These are phyloP conservation scores for Dryas iulia DNA, from an alignment of 1,140 invertebrate species.

Conservation along the genomic window DNA sequence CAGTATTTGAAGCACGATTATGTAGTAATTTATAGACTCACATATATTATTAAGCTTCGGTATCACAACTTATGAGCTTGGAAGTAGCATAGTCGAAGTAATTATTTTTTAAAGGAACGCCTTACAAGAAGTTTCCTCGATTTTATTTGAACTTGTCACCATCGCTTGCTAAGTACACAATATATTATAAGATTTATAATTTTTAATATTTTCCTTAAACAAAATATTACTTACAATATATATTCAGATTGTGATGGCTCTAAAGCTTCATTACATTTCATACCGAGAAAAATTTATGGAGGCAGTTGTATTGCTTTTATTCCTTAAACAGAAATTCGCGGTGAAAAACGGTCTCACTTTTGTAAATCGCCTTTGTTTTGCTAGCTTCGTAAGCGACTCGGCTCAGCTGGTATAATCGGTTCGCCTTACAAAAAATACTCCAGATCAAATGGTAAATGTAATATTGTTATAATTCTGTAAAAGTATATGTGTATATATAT, in stretches of 20 bases:
- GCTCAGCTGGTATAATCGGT: constrained; percentile 5
- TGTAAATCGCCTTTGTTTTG: constrained; percentile 36
- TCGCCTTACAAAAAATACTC: not conserved
- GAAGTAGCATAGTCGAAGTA: no score
- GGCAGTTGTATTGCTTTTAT: constrained; percentile 25
- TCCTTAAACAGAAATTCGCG: constrained; percentile 19
- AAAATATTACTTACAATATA: not conserved
- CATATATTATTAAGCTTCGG: no score
- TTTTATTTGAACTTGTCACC: no score
- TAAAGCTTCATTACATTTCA: not conserved
- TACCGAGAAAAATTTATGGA: constrained; percentile 19
- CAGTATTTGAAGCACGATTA: no score
- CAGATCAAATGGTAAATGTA: not conserved
- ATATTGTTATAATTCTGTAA: not conserved
- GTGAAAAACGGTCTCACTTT: constrained; percentile 42
- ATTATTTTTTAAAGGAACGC: no score
- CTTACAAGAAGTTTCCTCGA: no score
- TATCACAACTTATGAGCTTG: no score
- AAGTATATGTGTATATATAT: no score
- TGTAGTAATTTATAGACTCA: no score
- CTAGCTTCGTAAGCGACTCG: constrained; percentile 17
- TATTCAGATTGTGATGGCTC: not conserved
- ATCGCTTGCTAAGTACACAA: no score
- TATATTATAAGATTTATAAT: no score
- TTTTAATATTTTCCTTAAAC: no score